Conservation (phyloP, 2,797 vertebrate genomes). For the Chromobotia macracanthus region DNA sequence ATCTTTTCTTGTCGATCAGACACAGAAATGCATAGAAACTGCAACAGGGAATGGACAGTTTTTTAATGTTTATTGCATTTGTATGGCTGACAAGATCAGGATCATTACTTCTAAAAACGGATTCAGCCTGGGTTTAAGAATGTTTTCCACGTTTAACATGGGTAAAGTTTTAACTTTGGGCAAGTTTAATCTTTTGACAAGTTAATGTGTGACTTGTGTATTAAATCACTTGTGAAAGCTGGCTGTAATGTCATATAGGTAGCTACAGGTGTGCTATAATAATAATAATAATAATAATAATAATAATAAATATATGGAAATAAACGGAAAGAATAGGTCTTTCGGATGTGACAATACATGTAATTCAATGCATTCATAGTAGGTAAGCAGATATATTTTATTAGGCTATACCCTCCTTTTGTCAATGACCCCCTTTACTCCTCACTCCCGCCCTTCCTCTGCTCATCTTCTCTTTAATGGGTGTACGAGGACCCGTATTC, state of each 20-base stretch:
- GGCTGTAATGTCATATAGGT: background rate
- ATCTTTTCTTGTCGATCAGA: background rate
- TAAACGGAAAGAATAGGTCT: background rate
- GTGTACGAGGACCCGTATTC: slow-evolving; percentile 63
- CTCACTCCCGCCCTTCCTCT: slow-evolving; percentile 26
- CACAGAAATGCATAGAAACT: background rate
- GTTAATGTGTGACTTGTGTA: background rate
- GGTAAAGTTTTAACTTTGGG: background rate
- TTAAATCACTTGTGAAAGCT: background rate
- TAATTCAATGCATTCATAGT: background rate
- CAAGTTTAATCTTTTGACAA: background rate
- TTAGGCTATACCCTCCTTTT: slow-evolving; percentile 11
- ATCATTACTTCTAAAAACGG: too few relatives aligned
- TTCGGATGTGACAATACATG: background rate
- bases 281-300: background rate
- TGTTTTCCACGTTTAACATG: background rate
- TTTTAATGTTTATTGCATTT: background rate
- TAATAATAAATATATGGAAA: background rate
- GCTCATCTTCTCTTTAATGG: background rate
- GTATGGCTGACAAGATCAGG: background rate
- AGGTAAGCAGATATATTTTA: background rate
- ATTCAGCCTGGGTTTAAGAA: background rate
- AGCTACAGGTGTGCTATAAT: background rate
- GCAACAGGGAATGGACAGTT: background rate
- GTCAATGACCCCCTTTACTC: slow-evolving; percentile 1